Conservation (phyloP, 2,113 vertebrate genomes). For the Poecile atricapillus region DNA sequence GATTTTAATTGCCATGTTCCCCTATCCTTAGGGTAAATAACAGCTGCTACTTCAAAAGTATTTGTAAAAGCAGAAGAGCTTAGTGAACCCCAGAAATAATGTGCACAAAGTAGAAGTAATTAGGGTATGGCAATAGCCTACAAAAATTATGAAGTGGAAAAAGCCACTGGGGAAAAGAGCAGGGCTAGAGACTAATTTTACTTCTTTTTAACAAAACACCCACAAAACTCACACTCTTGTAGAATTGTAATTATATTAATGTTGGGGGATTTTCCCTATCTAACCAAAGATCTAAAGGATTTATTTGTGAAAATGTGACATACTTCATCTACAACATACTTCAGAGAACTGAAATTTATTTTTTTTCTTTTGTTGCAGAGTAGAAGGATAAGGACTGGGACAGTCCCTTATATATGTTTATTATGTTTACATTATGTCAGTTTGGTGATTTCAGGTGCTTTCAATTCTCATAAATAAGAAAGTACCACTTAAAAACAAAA, state of each 20-base stretch:
- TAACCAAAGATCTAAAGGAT: not conserved
- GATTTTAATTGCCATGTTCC: not conserved
- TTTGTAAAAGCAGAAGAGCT: not conserved
- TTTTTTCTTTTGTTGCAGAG: not conserved
- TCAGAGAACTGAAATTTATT: not conserved
- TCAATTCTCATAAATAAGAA: not conserved
- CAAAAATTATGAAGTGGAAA: not conserved
- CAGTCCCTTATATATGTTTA: not conserved
- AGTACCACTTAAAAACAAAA: not conserved
- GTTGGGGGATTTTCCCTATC: not conserved
- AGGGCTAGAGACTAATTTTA: not conserved
- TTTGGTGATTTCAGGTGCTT: not conserved
- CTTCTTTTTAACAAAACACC: not conserved
- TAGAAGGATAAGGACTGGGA: not conserved
- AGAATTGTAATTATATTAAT: not conserved
- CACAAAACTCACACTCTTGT: not conserved
- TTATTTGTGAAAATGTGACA: not conserved
- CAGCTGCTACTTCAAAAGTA: not conserved
- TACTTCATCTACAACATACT: not conserved
- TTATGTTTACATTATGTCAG: not conserved
- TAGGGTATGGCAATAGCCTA: not conserved
- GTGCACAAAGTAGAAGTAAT: not conserved
- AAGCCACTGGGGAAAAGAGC: rapidly evolving
- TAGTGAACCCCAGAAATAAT: not conserved
- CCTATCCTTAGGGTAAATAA: not conserved